Percentiles rank a stretch among this genome's conserved stretches.
These are phyloP conservation scores for Cyanoliseus patagonus DNA, from an alignment of 2,113 vertebrate species.

Conservation along the genomic window DNA sequence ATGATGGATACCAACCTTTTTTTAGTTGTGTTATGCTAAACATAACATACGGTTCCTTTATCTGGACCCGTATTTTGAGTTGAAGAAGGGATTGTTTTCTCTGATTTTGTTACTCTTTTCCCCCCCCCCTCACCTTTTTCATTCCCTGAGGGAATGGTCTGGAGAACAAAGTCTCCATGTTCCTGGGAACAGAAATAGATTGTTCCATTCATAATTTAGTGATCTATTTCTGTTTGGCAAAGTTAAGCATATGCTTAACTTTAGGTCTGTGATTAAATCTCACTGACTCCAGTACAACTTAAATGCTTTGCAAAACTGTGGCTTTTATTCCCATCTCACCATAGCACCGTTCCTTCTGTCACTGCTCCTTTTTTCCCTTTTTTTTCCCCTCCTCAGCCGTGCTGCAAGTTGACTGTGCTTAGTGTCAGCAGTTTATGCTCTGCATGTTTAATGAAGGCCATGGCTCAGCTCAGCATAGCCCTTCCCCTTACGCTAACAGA, in stretches of 20 bases:
- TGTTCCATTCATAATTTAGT: constrained; percentile 62
- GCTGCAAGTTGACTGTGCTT: constrained; percentile 76
- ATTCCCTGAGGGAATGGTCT: constrained; percentile 2
- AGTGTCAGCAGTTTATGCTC: constrained; percentile 90
- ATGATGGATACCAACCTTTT: background rate
- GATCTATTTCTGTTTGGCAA: constrained; percentile 53
- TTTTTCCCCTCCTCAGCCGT: background rate
- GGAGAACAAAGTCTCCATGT: constrained; percentile 24
- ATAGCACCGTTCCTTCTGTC: constrained; percentile 17
- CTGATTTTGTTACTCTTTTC: background rate
- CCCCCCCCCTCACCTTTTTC: background rate
- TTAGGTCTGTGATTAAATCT: constrained; percentile 43
- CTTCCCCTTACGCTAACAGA: constrained; percentile 76
- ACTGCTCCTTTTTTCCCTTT: background rate
- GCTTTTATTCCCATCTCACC: constrained; percentile 29
- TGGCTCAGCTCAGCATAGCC: constrained; percentile 63
- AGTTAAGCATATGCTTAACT: constrained; percentile 60
- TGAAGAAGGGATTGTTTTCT: constrained; percentile 21
- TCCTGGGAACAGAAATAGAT: constrained; percentile 56
- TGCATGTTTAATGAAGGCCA: constrained; percentile 88
- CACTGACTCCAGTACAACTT: background rate
- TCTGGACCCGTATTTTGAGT: background rate
- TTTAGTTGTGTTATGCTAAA: background rate
- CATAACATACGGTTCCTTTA: background rate
- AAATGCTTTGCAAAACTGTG: constrained; percentile 9